Conservation (phyloP, 37 sponge, comb jelly and placozoan species). For the Bolinopsis microptera region DNA sequence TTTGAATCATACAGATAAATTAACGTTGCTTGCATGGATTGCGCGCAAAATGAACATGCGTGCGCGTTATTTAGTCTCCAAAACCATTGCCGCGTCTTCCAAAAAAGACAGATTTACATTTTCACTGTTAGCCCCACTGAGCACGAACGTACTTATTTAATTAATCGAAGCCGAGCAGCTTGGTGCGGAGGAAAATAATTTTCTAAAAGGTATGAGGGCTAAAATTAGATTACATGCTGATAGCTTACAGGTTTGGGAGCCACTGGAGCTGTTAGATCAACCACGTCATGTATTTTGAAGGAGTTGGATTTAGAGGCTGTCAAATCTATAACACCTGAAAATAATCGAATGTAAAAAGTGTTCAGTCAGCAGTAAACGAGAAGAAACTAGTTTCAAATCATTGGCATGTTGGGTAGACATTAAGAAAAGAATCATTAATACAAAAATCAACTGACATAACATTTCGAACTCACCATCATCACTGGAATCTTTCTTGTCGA, state of each 20-base stretch:
- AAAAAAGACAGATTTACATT: too few relatives aligned
- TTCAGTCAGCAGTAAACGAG: neutral
- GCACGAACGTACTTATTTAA: too few relatives aligned
- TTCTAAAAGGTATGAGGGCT: too few relatives aligned
- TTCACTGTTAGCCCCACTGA: too few relatives aligned
- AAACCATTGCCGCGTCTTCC: neutral
- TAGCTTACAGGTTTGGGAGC: neutral
- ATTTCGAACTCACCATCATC: neutral
- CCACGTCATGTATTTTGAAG: slow-evolving; percentile 59
- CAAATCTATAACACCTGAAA: slow-evolving; percentile 44
- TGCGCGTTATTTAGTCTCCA: neutral
- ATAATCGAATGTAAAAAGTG: neutral
- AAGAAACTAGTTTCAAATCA: neutral
- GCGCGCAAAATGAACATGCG: neutral
- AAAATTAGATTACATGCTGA: neutral
- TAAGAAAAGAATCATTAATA: neutral
- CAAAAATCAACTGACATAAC: too few relatives aligned
- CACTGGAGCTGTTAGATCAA: slow-evolving; percentile 1
- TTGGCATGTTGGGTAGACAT: neutral
- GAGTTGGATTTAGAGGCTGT: neutral
- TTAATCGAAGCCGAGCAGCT: too few relatives aligned
- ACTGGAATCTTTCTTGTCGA: neutral
- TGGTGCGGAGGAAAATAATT: too few relatives aligned
- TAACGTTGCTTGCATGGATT: too few relatives aligned
- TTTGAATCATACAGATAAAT: too few relatives aligned